These are phyloP conservation scores for Telmatherina bonti DNA, from an alignment of 2,797 vertebrate species.

Conservation along the genomic window DNA sequence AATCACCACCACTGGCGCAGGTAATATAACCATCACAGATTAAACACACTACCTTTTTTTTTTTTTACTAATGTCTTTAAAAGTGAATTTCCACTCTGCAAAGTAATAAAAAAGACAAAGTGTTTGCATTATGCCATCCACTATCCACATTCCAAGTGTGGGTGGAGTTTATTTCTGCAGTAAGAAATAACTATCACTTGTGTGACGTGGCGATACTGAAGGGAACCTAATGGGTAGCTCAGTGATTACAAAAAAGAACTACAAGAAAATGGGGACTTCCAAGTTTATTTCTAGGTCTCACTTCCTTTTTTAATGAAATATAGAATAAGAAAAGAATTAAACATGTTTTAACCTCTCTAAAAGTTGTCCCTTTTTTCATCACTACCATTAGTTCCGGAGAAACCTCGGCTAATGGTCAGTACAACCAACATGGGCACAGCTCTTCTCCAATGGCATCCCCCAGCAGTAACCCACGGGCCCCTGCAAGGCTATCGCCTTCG, in stretches of 20 bases:
- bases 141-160: conserved; percentile 30
- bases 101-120: conserved; percentile 14
- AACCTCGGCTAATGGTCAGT: conserved; percentile 95
- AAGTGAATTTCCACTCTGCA: conserved; percentile 17
- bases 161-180: conserved; percentile 65
- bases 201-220: conserved; percentile 43
- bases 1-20: conserved; percentile 96
- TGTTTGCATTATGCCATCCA: conserved; percentile 10
- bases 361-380: conserved; percentile 52
- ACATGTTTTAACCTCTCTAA: conserved; percentile 17
- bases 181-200: conserved; percentile 54
- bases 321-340: neutral
- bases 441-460: conserved; percentile 97
- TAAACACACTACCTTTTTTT: neutral
- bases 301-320: neutral
- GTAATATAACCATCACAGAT: conserved; percentile 73
- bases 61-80: conserved; percentile 13
- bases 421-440: conserved; percentile 99
- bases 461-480: conserved; percentile 90
- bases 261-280: too few species aligned
- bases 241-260: conserved; percentile 10
- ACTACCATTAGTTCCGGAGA: conserved; percentile 92
- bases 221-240: conserved; percentile 55
- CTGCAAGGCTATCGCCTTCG: conserved; percentile 95
- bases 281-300: too few species aligned